These are phyloP conservation scores for Periophthalmus modestus DNA, from an alignment of 2,113 vertebrate species.

Conservation along the genomic window DNA sequence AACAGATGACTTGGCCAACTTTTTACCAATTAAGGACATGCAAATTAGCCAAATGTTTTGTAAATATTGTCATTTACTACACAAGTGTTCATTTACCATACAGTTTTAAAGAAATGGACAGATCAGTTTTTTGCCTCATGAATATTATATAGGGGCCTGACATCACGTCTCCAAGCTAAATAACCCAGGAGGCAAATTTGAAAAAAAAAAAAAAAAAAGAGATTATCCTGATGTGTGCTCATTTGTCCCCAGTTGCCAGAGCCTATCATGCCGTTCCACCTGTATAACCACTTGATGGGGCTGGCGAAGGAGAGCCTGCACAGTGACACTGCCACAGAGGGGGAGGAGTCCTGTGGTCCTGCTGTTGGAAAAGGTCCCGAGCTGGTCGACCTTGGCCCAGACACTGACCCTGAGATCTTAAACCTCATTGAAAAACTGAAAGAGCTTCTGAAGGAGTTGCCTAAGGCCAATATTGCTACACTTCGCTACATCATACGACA, in stretches of 20 bases:
- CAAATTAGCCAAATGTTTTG: no score
- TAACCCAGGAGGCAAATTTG: neutral
- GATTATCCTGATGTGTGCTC: neutral
- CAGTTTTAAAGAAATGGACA: no score
- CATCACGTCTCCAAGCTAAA: neutral
- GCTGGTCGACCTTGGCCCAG: constrained; percentile 73
- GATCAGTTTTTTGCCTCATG: no score
- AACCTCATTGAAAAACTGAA: constrained; percentile 81
- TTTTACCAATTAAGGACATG: neutral
- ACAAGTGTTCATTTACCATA: no score
- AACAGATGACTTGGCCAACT: no score
- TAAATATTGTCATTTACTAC: no score
- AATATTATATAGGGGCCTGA: no score
- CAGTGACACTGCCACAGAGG: constrained; percentile 49
- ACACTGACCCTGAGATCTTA: constrained; percentile 75
- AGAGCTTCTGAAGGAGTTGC: constrained; percentile 84
- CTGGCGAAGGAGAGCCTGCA: constrained; percentile 93
- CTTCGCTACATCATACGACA: constrained; percentile 87
- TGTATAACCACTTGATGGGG: constrained; percentile 93
- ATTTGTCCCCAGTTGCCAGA: constrained; percentile 84
- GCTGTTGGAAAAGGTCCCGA: constrained; percentile 64
- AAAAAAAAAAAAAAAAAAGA: neutral
- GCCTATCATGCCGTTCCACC: constrained; percentile 88
- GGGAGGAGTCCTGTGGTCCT: constrained; percentile 46
- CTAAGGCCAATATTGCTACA: constrained; percentile 80